Percentiles rank a stretch among this genome's conserved stretches.
Evolutionary conservation across 2,797 vertebrate species (phyloP).

Genomic region (Centropyge bicolor): DNA sequence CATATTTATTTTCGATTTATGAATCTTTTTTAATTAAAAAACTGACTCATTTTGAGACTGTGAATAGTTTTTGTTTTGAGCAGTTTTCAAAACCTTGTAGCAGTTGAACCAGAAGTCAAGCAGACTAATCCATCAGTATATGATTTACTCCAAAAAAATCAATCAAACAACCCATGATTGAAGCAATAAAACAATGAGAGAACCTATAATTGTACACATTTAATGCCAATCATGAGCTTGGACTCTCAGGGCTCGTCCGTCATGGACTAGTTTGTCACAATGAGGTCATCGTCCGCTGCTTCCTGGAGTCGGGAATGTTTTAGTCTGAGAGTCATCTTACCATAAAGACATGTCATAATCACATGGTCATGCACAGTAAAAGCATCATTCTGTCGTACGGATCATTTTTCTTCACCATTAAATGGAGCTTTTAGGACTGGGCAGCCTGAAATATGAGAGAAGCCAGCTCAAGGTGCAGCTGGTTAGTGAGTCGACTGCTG

Average conservation of each 20-base stretch:
- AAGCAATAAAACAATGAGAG: neutral
- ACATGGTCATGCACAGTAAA: constrained; percentile 10
- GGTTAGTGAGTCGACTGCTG: constrained; percentile 3
- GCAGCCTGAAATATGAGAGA: constrained; percentile 22
- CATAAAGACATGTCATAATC: constrained; percentile 16
- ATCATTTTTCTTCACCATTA: constrained; percentile 9
- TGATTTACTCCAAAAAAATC: neutral
- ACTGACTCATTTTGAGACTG: too few relatives aligned
- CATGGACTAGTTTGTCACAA: constrained; percentile 37
- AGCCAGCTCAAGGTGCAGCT: constrained; percentile 24
- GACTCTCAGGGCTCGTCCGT: constrained; percentile 35
- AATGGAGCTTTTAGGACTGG: neutral
- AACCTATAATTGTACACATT: neutral
- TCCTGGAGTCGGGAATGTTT: constrained; percentile 29
- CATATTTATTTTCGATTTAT: too few relatives aligned
- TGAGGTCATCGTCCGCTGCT: constrained; percentile 45
- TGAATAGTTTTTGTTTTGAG: neutral
- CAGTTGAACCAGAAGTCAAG: neutral
- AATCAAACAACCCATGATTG: neutral
- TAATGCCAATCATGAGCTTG: neutral
- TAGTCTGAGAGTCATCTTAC: constrained; percentile 19
- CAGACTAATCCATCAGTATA: neutral
- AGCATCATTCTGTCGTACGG: neutral
- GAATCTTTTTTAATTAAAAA: too few relatives aligned
- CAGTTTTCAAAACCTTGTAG: neutral